Conservation (phyloP, 2,113 vertebrate genomes). For the Plecturocebus donacophilus region DNA sequence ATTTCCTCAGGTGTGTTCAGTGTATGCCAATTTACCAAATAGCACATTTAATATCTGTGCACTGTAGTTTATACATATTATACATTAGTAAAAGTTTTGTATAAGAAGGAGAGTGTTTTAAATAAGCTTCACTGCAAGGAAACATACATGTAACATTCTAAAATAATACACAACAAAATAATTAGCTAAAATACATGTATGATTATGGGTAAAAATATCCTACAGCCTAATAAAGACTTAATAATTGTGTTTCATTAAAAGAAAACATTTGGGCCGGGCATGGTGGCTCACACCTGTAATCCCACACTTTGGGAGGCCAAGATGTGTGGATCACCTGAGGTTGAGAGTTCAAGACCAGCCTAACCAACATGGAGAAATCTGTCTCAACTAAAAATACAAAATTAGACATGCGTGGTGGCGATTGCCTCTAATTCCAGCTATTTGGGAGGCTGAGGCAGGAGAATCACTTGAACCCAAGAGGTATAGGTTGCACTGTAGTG, state of each 20-base stretch:
- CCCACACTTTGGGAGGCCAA: no score
- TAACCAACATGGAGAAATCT: no score
- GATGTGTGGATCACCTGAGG: no score
- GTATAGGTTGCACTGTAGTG: no score
- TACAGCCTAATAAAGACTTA: not conserved
- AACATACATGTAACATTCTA: not conserved
- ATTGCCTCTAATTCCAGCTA: no score
- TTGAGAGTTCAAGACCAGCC: no score
- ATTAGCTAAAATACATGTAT: not conserved
- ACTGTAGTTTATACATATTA: not conserved
- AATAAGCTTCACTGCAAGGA: not conserved
- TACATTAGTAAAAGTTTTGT: not conserved
- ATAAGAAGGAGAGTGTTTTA: not conserved
- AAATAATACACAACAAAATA: not conserved
- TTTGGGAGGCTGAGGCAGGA: no score
- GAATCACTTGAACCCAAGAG: no score
- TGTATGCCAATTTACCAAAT: not conserved
- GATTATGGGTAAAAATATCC: not conserved
- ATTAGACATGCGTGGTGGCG: no score
- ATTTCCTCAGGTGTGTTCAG: not conserved
- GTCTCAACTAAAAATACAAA: no score
- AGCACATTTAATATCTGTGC: not conserved
- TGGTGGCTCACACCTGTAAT: no score
- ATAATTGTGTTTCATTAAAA: not conserved
- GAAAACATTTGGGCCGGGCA: no score